Evolutionary conservation across 2,888 invertebrate species (phyloP).

Genomic region (Hymenopus coronatus): DNA sequence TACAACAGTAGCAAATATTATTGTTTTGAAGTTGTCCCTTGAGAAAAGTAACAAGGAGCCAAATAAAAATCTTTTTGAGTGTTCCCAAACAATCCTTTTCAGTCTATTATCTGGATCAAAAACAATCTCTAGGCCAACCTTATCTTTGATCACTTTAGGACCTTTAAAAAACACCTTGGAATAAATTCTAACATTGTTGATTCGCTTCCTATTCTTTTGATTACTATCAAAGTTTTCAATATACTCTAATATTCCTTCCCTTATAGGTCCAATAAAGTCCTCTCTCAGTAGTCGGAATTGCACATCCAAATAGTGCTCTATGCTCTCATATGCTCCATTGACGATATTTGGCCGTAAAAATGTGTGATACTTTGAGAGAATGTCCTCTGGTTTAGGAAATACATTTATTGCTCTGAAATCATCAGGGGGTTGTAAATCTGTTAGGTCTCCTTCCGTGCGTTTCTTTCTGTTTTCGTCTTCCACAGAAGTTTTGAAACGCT

Average conservation of each 20-base stretch:
- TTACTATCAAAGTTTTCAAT: conserved; percentile 46
- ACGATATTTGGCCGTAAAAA: conserved; percentile 59
- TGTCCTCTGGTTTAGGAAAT: conserved; percentile 51
- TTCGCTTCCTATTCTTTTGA: conserved; percentile 38
- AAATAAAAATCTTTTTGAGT: conserved; percentile 61
- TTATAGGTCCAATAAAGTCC: conserved; percentile 72
- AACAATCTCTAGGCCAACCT: conserved; percentile 48
- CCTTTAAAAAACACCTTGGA: conserved; percentile 51
- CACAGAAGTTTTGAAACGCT: not conserved
- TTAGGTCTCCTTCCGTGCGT: not conserved
- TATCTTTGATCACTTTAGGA: conserved; percentile 48
- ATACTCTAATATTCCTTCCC: conserved; percentile 62
- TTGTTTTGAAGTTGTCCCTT: conserved; percentile 62
- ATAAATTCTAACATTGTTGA: conserved; percentile 53
- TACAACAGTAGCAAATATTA: conserved; percentile 67
- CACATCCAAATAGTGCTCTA: conserved; percentile 73
- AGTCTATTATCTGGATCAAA: conserved; percentile 41
- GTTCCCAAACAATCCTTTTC: conserved; percentile 48
- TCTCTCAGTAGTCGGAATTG: conserved; percentile 73
- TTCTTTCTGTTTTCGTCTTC: not conserved
- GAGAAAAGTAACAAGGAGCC: conserved; percentile 75
- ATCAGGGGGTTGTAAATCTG: conserved; percentile 44
- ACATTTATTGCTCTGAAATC: conserved; percentile 47
- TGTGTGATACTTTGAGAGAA: conserved; percentile 41
- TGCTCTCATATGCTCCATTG: conserved; percentile 59